These are phyloP conservation scores for Macrobrachium nipponense DNA, from an alignment of 1,140 invertebrate species.

Conservation along the genomic window DNA sequence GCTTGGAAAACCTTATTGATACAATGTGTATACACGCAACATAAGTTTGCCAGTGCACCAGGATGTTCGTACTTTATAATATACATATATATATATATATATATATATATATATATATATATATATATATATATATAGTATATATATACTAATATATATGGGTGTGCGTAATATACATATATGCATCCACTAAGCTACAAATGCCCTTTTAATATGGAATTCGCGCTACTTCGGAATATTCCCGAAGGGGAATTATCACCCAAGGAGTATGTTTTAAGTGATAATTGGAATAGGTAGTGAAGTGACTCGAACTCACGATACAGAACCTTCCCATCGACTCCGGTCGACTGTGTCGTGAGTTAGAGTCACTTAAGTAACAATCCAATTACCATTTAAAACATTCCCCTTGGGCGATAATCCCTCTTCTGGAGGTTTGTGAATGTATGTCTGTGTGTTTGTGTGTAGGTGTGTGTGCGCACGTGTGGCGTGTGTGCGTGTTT, in stretches of 20 bases:
- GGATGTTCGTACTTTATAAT: not conserved
- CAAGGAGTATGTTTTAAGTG: not conserved
- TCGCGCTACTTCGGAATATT: too few relatives aligned
- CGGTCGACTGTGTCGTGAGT: too few relatives aligned
- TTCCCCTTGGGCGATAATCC: not conserved
- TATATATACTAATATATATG: constrained; percentile 7
- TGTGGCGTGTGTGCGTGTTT: not conserved
- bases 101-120: constrained; percentile 27
- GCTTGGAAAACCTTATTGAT: not conserved
- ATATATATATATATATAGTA: constrained; percentile 13
- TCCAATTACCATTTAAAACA: too few relatives aligned
- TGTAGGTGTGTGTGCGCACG: not conserved
- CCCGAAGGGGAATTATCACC: too few relatives aligned
- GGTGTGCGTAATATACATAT: too few relatives aligned
- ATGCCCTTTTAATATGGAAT: too few relatives aligned
- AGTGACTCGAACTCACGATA: not conserved
- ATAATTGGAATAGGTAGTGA: not conserved
- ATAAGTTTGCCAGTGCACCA: not conserved
- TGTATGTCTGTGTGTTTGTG: not conserved
- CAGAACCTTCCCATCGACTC: too few relatives aligned
- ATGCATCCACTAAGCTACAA: too few relatives aligned
- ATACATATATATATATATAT: constrained; percentile 24
- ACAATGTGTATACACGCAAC: constrained; percentile 14
- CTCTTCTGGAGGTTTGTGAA: too few relatives aligned
- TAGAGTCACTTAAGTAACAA: too few relatives aligned